These are phyloP conservation scores for Aphelenchoides fujianensis DNA, from an alignment of 1,140 invertebrate species.

Conservation along the genomic window DNA sequence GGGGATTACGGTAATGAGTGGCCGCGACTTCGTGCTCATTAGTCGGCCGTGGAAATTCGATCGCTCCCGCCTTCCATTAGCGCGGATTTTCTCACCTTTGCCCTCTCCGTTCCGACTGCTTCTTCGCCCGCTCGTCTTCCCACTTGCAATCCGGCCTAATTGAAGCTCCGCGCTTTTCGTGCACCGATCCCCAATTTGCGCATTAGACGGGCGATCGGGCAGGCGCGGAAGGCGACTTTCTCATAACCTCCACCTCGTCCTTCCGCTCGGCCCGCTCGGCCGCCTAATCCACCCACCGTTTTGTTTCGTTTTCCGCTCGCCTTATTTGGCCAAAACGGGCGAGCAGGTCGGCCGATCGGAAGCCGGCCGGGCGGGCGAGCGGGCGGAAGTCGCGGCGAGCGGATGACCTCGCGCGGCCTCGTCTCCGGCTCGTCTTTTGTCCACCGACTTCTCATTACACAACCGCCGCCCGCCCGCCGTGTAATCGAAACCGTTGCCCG, in stretches of 20 bases:
- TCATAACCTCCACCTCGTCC: background rate
- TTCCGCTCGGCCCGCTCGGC: background rate
- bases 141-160: constrained; percentile 1
- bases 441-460: background rate
- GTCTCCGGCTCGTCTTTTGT: no score
- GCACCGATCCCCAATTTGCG: background rate
- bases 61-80: background rate
- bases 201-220: no score
- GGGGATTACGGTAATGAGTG: background rate
- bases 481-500: background rate
- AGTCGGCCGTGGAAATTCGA: background rate
- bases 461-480: background rate
- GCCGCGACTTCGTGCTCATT: no score
- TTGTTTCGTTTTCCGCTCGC: background rate
- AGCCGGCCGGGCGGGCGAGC: no score
- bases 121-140: background rate
- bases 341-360: no score
- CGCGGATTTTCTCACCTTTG: background rate
- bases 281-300: background rate
- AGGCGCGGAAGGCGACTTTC: background rate
- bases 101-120: background rate
- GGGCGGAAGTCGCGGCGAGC: background rate
- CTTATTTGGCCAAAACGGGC: constrained; percentile 5
- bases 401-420: background rate
- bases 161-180: background rate